Conservation (phyloP, 1,140 invertebrate genomes). For the Dinothrombium tinctorium region DNA sequence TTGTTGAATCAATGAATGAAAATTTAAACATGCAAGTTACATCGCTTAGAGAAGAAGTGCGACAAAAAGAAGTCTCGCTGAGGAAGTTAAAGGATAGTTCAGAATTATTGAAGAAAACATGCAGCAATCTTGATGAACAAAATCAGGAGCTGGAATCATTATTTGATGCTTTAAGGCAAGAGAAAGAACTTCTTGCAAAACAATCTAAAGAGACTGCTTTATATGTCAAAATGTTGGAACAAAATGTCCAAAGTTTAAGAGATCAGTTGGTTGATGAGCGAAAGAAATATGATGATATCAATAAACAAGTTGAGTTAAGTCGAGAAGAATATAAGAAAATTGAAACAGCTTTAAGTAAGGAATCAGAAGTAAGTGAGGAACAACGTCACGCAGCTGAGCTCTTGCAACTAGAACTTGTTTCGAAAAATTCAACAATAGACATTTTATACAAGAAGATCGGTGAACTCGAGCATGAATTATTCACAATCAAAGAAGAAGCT, state of each 20-base stretch:
- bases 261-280: background rate
- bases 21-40: no score
- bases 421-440: background rate
- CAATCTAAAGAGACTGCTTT: no score
- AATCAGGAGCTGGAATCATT: background rate
- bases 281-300: background rate
- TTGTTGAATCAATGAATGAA: no score
- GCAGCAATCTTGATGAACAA: background rate
- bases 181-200: no score
- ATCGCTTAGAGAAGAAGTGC: no score
- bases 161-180: background rate
- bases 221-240: no score
- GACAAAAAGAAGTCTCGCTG: no score
- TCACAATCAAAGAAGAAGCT: background rate
- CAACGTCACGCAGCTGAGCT: no score
- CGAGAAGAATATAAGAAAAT: background rate
- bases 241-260: background rate
- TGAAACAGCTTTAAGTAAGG: background rate
- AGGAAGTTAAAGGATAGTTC: no score
- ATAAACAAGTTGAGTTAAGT: background rate
- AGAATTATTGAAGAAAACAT: no score
- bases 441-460: background rate
- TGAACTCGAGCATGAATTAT: background rate
- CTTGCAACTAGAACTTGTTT: no score
- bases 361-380: no score